Conservation (phyloP, 2,797 vertebrate genomes). For the Poecilia velifera region DNA sequence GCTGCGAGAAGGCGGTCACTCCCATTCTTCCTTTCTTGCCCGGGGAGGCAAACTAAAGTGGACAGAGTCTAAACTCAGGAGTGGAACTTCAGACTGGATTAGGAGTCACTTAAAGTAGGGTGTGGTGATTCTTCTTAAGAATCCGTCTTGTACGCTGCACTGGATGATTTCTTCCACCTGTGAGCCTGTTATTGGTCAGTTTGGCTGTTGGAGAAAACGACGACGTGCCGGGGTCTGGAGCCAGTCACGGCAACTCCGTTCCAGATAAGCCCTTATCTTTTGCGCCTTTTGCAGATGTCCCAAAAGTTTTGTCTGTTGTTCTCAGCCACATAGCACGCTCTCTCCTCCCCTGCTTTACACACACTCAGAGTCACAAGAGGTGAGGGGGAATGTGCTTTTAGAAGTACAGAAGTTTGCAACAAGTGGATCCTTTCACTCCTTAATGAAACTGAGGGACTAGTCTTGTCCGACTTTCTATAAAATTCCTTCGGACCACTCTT, state of each 20-base stretch:
- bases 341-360: slow-evolving; percentile 29
- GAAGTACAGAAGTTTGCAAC: slow-evolving; percentile 9
- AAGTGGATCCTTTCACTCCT: slow-evolving; percentile 14
- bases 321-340: slow-evolving; percentile 57
- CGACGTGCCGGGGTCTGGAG: slow-evolving; percentile 13
- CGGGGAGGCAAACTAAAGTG: slow-evolving; percentile 64
- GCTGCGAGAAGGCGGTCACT: slow-evolving; percentile 59
- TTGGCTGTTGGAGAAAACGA: slow-evolving; percentile 4
- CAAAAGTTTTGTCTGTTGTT: slow-evolving; percentile 75
- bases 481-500: slow-evolving; percentile 53
- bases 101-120: slow-evolving; percentile 25
- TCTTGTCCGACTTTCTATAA: slow-evolving; percentile 25
- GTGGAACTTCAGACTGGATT: slow-evolving; percentile 18
- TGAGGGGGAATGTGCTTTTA: slow-evolving; percentile 24
- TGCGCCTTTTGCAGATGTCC: slow-evolving; percentile 82
- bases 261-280: slow-evolving; percentile 62
- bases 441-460: slow-evolving; percentile 17
- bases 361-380: slow-evolving; percentile 33
- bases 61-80: slow-evolving; percentile 59
- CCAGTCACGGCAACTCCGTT: slow-evolving; percentile 48
- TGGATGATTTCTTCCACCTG: slow-evolving; percentile 20
- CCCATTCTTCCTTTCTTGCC: slow-evolving; percentile 52
- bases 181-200: slow-evolving; percentile 3
- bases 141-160: slow-evolving; percentile 10
- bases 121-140: not conserved